Conservation (phyloP, 2,888 invertebrate species). For the Dasysyrphus tricinctus region DNA sequence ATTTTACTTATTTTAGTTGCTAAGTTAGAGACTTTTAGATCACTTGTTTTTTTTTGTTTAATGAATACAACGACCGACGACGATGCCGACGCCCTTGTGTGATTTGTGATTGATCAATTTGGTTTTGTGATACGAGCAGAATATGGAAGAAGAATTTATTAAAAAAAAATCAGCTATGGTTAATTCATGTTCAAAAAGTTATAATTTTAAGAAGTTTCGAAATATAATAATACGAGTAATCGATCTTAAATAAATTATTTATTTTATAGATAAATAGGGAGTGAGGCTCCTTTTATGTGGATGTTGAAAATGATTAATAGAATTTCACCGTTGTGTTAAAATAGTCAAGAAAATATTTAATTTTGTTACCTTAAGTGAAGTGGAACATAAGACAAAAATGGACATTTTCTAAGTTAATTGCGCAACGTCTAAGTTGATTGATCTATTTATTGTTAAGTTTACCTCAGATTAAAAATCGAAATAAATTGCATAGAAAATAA, state of each 20-base stretch:
- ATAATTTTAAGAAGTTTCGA: not conserved
- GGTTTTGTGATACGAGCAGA: not conserved
- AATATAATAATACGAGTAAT: not conserved
- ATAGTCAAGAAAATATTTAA: not conserved
- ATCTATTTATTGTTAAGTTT: no score
- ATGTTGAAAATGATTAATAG: not conserved
- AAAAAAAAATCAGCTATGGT: slow-evolving; percentile 11
- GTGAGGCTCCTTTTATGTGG: slow-evolving; percentile 6
- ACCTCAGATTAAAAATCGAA: no score
- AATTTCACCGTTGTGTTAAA: not conserved
- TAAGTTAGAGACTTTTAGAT: slow-evolving; percentile 44
- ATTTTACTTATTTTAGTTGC: slow-evolving; percentile 20
- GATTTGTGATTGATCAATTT: slow-evolving; percentile 7
- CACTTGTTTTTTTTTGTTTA: slow-evolving; percentile 31
- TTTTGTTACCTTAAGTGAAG: not conserved
- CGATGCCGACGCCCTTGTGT: slow-evolving; percentile 44
- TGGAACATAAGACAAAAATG: not conserved
- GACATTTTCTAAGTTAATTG: not conserved
- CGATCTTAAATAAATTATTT: no score
- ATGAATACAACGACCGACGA: not conserved
- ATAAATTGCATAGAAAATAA: no score
- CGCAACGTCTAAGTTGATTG: not conserved
- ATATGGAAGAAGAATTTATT: slow-evolving; percentile 30
- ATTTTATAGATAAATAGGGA: not conserved
- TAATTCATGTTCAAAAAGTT: slow-evolving; percentile 2